Percentiles rank a stretch among this genome's conserved stretches.
Evolutionary conservation across 2,113 vertebrate genomes (phyloP).

Genomic region (Hippopotamus amphibius): DNA sequence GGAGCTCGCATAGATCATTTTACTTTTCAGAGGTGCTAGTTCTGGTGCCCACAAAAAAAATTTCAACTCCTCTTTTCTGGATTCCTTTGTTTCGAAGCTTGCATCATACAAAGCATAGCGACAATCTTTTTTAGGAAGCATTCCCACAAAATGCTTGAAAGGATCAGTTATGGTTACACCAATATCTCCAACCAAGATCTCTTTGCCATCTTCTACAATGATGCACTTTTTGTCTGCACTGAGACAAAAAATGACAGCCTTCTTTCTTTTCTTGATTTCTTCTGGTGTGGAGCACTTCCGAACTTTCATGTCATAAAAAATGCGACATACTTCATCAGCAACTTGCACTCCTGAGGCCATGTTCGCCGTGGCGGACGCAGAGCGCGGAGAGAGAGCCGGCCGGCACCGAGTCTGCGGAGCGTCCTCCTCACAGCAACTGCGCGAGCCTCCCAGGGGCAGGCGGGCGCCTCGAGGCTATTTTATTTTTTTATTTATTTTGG

Average conservation of each 20-base stretch:
- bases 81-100: conserved; percentile 89
- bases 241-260: conserved; percentile 90
- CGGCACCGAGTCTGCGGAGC: background rate
- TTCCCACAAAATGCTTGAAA: conserved; percentile 89
- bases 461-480: too few relatives aligned
- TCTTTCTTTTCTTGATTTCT: conserved; percentile 95
- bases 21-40: conserved; percentile 95
- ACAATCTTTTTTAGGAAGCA: conserved; percentile 90
- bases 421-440: too few relatives aligned
- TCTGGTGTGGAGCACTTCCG: conserved; percentile 91
- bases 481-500: background rate
- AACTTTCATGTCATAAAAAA: conserved; percentile 90
- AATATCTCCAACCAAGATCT: conserved; percentile 90
- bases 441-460: too few relatives aligned
- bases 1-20: conserved; percentile 99
- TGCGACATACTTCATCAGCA: conserved; percentile 87
- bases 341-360: conserved; percentile 89
- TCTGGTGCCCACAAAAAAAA: conserved; percentile 94
- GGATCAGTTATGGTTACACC: conserved; percentile 91
- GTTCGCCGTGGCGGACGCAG: rapidly evolving
- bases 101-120: conserved; percentile 89
- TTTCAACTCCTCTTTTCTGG: conserved; percentile 89
- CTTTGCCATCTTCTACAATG: conserved; percentile 89
- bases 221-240: conserved; percentile 89
- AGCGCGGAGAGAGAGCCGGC: background rate